These are phyloP conservation scores for Halictus quadricinctus DNA, from an alignment of 2,888 invertebrate species.

Conservation along the genomic window DNA sequence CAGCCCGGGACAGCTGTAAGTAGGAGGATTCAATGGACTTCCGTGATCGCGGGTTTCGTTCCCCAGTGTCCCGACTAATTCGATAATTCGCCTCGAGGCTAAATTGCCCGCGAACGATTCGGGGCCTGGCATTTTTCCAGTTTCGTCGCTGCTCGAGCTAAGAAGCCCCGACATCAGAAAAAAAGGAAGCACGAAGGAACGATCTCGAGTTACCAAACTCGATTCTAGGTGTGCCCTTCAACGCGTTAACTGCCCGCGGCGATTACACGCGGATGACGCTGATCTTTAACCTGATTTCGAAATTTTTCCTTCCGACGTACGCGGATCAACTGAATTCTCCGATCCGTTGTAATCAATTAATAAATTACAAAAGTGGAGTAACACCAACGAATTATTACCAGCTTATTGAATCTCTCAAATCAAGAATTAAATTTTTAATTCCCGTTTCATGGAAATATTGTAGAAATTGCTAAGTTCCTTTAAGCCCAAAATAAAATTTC, in stretches of 20 bases:
- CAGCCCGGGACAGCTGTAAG: not conserved
- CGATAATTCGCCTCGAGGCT: not conserved
- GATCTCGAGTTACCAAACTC: slow-evolving; percentile 4
- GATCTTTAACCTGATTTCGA: not conserved
- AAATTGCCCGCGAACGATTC: slow-evolving; percentile 13
- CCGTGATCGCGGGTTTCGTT: slow-evolving; percentile 12
- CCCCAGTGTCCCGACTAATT: slow-evolving; percentile 17
- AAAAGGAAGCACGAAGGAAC: not conserved
- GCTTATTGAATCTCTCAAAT: not conserved
- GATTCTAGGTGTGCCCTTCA: not conserved
- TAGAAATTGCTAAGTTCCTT: not conserved
- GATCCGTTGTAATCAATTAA: no score
- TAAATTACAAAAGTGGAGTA: no score
- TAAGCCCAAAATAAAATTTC: not conserved
- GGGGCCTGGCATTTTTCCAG: slow-evolving; percentile 30
- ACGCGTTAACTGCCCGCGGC: not conserved
- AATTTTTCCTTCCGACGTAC: not conserved
- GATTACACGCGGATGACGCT: not conserved
- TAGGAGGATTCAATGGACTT: slow-evolving; percentile 8
- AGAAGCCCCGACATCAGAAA: not conserved
- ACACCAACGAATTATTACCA: no score
- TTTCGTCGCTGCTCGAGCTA: slow-evolving; percentile 1
- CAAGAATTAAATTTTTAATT: not conserved
- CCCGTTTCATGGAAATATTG: no score
- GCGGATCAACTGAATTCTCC: not conserved